These are phyloP conservation scores for Heliocidaris erythrogramma DNA, from an alignment of 35 echinoderm and acorn worm species.

Conservation along the genomic window DNA sequence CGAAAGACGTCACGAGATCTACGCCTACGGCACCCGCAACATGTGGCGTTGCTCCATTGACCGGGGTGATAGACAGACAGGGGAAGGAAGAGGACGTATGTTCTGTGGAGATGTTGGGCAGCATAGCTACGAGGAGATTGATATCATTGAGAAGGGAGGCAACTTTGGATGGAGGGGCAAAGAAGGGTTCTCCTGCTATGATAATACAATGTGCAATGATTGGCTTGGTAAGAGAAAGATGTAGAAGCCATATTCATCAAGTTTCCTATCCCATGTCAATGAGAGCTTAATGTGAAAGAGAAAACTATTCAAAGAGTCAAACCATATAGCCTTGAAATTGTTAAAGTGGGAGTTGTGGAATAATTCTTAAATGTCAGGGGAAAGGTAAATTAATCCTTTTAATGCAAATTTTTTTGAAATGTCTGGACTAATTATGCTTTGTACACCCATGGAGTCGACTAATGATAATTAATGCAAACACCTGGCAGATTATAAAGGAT, in stretches of 20 bases:
- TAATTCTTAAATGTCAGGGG: too few species aligned
- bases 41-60: slow-evolving; percentile 94
- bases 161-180: slow-evolving; percentile 91
- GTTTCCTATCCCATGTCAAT: background rate
- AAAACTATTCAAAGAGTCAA: background rate
- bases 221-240: slow-evolving; percentile 39
- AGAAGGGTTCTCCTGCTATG: slow-evolving; percentile 79
- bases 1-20: slow-evolving; percentile 69
- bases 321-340: too few species aligned
- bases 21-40: slow-evolving; percentile 88
- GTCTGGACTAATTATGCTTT: too few species aligned
- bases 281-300: background rate
- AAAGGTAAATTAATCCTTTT: too few species aligned
- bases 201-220: slow-evolving; percentile 64
- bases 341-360: too few species aligned
- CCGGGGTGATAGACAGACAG: slow-evolving; percentile 69
- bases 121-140: slow-evolving; percentile 82
- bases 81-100: slow-evolving; percentile 80
- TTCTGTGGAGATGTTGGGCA: slow-evolving; percentile 97
- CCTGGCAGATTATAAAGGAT: too few species aligned
- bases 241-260: background rate
- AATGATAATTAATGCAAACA: too few species aligned
- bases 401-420: too few species aligned
- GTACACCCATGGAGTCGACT: too few species aligned
- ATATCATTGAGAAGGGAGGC: slow-evolving; percentile 89